These are phyloP conservation scores for Pao palembangensis DNA, from an alignment of 2,113 vertebrate species.

Conservation along the genomic window DNA sequence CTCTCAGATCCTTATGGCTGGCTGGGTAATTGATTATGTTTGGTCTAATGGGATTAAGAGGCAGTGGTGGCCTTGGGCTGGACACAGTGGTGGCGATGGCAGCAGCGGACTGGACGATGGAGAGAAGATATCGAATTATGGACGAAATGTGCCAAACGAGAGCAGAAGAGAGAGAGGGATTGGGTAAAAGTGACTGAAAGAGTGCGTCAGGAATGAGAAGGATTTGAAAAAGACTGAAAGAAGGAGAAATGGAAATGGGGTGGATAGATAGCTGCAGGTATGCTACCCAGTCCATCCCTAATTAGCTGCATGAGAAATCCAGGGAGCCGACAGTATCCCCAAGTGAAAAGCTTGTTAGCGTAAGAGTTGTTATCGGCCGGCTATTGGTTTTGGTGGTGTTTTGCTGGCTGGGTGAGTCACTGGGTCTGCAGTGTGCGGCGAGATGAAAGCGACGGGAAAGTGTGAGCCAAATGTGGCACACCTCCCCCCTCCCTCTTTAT, in stretches of 20 bases:
- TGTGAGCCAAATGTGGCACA: slow-evolving; percentile 50
- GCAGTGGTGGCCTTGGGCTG: slow-evolving; percentile 60
- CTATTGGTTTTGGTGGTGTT: slow-evolving; percentile 73
- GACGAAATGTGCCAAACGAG: slow-evolving; percentile 33
- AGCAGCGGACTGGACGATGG: slow-evolving; percentile 43
- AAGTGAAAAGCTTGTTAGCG: slow-evolving; percentile 73
- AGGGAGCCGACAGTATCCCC: slow-evolving; percentile 64
- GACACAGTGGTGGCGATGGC: slow-evolving; percentile 44
- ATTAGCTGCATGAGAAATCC: slow-evolving; percentile 64
- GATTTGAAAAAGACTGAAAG: slow-evolving; percentile 30
- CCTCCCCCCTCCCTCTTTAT: slow-evolving; percentile 23
- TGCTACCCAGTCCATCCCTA: slow-evolving; percentile 61
- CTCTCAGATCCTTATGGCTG: slow-evolving; percentile 68
- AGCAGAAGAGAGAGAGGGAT: slow-evolving; percentile 9
- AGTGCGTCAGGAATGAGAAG: slow-evolving; percentile 2
- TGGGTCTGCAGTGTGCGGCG: slow-evolving; percentile 43
- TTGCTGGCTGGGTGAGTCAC: slow-evolving; percentile 62
- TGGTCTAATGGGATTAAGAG: slow-evolving; percentile 75
- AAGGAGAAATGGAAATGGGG: slow-evolving; percentile 34
- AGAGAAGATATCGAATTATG: slow-evolving; percentile 28
- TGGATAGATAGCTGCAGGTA: slow-evolving; percentile 62
- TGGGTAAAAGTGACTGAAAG: slow-evolving; percentile 7
- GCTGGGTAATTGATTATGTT: slow-evolving; percentile 74
- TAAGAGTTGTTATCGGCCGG: slow-evolving; percentile 71
- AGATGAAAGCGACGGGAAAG: slow-evolving; percentile 62